Conservation (phyloP, 2,113 vertebrate species). For the Malurus cyaneus region DNA sequence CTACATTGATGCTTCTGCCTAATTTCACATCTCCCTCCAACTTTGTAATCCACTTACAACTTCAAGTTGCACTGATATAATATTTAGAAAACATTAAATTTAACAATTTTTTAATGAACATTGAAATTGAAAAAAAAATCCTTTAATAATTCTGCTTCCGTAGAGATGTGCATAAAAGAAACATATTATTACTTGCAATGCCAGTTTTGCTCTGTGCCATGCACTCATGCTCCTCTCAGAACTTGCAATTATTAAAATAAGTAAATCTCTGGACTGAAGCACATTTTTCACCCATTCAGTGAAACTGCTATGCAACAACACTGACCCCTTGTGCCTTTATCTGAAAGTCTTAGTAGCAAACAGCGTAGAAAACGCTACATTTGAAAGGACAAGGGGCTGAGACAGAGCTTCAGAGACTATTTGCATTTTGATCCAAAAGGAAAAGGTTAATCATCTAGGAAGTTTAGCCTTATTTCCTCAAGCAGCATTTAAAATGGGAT, state of each 20-base stretch:
- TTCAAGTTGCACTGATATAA: neutral
- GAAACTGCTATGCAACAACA: constrained; percentile 34
- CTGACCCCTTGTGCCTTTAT: constrained; percentile 59
- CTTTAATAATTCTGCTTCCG: neutral
- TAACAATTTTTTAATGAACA: neutral
- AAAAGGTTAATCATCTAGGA: neutral
- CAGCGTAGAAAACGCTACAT: neutral
- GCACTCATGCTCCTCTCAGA: neutral
- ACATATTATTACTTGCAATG: neutral
- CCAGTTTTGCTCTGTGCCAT: neutral
- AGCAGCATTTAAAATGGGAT: neutral
- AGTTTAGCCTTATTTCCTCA: neutral
- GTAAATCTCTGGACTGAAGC: neutral
- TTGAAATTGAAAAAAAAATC: neutral
- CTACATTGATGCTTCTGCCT: neutral
- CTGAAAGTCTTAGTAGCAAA: neutral
- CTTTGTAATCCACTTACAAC: neutral
- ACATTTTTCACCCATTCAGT: neutral
- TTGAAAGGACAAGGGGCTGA: neutral
- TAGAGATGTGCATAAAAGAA: accelerated
- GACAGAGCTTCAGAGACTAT: neutral
- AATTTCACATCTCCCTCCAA: neutral
- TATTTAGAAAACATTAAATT: neutral
- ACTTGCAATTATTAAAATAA: neutral
- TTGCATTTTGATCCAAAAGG: neutral